Evolutionary conservation across 2,797 vertebrate species (phyloP).

Genomic region (Centropyge bicolor): DNA sequence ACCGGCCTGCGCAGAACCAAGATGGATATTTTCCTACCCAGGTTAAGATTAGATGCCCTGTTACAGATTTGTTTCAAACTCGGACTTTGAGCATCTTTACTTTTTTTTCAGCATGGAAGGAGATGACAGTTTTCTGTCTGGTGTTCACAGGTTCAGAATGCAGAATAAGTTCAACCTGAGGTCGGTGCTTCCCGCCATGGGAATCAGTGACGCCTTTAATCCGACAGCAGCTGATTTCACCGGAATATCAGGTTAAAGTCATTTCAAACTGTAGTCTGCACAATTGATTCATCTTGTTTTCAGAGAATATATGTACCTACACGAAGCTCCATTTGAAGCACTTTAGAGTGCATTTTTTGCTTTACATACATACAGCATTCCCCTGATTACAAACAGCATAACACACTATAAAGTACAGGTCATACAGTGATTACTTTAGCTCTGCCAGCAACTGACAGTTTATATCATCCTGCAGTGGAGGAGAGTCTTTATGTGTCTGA

Average conservation of each 20-base stretch:
- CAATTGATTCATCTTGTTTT: background rate
- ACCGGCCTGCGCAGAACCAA: constrained; percentile 86
- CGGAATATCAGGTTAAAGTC: constrained; percentile 90
- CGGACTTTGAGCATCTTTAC: background rate
- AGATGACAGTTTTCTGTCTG: background rate
- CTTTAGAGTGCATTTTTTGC: background rate
- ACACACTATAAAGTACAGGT: background rate
- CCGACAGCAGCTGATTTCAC: constrained; percentile 90
- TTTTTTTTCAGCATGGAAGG: background rate
- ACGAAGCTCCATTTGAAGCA: background rate
- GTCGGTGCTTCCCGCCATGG: constrained; percentile 87
- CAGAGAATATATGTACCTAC: background rate
- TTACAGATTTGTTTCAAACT: background rate
- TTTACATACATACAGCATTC: too few species aligned
- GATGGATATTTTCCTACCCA: constrained; percentile 93
- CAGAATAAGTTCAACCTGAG: constrained; percentile 91
- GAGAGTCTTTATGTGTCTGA: constrained; percentile 91
- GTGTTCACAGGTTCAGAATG: constrained; percentile 88
- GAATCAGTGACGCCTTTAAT: constrained; percentile 90
- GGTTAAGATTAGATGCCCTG: constrained; percentile 73
- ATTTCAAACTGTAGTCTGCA: background rate
- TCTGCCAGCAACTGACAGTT: constrained; percentile 5
- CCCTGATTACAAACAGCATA: background rate
- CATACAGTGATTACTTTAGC: background rate
- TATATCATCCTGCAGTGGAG: constrained; percentile 79